phyloP scores from a whole-genome alignment of 2,113 vertebrate species.

The Hymenochirus boettgeri region DNA sequence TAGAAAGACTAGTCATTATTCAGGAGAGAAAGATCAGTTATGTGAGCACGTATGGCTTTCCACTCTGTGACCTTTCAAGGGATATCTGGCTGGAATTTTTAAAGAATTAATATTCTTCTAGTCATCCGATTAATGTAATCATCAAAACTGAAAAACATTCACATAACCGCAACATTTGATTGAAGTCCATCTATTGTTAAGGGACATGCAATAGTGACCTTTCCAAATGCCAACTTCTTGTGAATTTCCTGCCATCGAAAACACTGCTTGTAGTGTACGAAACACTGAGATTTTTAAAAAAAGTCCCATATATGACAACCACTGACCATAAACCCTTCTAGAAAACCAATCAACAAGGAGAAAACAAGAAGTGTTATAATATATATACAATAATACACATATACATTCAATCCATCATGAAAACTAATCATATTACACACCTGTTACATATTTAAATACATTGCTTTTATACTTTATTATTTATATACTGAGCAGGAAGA shows the following conservation, averaged over 20 bases:
- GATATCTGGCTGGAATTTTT: too few relatives aligned
- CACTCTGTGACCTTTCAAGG: background rate
- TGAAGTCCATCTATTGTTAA: conserved; percentile 18
- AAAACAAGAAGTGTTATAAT: too few relatives aligned
- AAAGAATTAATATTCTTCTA: background rate
- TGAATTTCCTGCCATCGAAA: conserved; percentile 21
- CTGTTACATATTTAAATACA: too few relatives aligned
- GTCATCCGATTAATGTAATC: background rate
- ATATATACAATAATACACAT: too few relatives aligned
- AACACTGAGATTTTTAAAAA: background rate
- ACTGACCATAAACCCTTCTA: background rate
- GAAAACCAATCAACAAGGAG: too few relatives aligned
- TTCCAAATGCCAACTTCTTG: conserved; percentile 33
- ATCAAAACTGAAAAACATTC: background rate
- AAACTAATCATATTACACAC: too few relatives aligned
- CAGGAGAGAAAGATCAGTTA: background rate
- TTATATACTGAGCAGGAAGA: too few relatives aligned
- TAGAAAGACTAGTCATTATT: background rate
- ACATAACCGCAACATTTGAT: conserved; percentile 16
- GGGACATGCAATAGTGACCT: conserved; percentile 20
- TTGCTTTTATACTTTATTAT: too few relatives aligned
- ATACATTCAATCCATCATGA: too few relatives aligned
- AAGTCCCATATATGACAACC: background rate
- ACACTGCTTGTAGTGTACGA: conserved; percentile 27
- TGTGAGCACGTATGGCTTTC: too few relatives aligned